These are phyloP conservation scores for Calliopsis andreniformis DNA, from an alignment of 1,140 invertebrate species.

Conservation along the genomic window DNA sequence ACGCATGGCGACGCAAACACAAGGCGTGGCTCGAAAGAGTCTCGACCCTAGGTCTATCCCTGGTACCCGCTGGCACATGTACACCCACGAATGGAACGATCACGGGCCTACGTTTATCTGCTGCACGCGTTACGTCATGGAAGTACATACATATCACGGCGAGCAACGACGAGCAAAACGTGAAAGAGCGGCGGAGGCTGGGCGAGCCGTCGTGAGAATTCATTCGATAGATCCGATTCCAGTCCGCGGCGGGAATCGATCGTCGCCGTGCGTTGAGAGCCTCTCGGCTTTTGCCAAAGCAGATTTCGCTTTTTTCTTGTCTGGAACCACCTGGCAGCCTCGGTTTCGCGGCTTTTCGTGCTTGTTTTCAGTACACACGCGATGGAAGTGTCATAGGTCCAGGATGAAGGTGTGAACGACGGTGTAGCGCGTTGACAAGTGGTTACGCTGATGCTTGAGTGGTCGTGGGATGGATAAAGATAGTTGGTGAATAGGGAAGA, in stretches of 20 bases:
- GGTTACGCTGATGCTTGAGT: too few relatives aligned
- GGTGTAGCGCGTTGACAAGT: too few relatives aligned
- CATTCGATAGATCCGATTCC: conserved; percentile 21
- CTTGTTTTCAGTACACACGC: too few relatives aligned
- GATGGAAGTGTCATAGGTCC: too few relatives aligned
- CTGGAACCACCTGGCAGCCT: too few relatives aligned
- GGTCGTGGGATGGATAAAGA: too few relatives aligned
- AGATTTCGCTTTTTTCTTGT: background rate
- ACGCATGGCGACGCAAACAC: conserved; percentile 79
- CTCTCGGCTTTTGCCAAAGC: background rate
- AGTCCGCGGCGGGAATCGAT: conserved; percentile 31
- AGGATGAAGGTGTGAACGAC: too few relatives aligned
- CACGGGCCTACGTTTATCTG: conserved; percentile 40
- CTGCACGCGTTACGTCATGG: conserved; percentile 58
- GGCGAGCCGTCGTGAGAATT: conserved; percentile 18
- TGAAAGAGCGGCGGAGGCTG: conserved; percentile 36
- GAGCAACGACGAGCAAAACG: conserved; percentile 35
- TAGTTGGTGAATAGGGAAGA: too few relatives aligned
- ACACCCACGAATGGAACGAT: conserved; percentile 31
- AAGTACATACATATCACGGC: conserved; percentile 52
- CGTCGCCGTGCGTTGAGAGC: background rate
- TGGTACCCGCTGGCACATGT: conserved; percentile 36
- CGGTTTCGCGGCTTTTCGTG: background rate
- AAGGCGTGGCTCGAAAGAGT: conserved; percentile 77
- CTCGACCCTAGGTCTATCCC: conserved; percentile 59